Evolutionary conservation across 2,888 invertebrate genomes (phyloP).

Genomic region (Anthophora plumipes): DNA sequence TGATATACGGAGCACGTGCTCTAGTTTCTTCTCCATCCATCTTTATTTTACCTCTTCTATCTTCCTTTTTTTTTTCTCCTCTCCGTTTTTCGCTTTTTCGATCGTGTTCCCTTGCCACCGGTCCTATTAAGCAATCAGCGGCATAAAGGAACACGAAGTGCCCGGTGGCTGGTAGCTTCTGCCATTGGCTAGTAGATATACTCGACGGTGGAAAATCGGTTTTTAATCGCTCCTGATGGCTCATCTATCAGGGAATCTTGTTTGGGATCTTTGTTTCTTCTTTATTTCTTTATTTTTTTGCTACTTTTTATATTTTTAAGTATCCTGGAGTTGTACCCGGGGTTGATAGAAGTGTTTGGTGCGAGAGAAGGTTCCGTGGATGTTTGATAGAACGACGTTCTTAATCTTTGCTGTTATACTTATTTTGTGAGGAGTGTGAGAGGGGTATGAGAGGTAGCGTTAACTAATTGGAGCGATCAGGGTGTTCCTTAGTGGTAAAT

Average conservation of each 20-base stretch:
- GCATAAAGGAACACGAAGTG: background rate
- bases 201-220: constrained; percentile 24
- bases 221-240: constrained; percentile 32
- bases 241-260: background rate
- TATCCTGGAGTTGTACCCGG: too few relatives aligned
- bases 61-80: background rate
- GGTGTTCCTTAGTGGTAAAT: background rate
- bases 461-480: background rate
- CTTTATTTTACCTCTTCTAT: background rate
- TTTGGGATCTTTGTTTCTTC: background rate
- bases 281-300: too few relatives aligned
- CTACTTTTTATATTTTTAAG: background rate
- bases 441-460: background rate
- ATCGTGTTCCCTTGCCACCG: background rate
- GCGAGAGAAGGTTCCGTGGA: background rate
- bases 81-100: background rate
- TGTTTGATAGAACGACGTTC: constrained; percentile 7
- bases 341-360: background rate
- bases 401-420: background rate
- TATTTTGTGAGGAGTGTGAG: background rate
- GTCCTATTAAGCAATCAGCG: constrained; percentile 41
- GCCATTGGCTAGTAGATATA: background rate
- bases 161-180: background rate
- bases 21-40: constrained; percentile 15
- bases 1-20: constrained; percentile 48